Percentiles rank a stretch among this genome's conserved stretches.
Conservation (phyloP, 2,888 invertebrate species). For the Nasonia oneida region DNA sequence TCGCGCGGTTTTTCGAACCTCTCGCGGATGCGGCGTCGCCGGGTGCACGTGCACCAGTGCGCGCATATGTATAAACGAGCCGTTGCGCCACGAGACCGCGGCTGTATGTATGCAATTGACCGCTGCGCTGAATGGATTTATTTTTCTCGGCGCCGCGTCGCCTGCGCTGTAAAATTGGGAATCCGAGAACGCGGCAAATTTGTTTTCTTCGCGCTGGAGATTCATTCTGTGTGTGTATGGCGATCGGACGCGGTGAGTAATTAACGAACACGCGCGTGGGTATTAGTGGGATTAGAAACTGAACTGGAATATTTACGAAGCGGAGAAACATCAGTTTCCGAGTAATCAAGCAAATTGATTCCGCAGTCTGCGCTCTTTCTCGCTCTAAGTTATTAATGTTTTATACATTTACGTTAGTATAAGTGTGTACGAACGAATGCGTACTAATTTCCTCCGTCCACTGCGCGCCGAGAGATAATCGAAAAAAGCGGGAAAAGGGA, state of each 20-base stretch:
- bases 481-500: neutral
- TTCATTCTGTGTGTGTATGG: no score
- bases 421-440: neutral
- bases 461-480: neutral
- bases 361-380: neutral
- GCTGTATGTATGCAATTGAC: constrained; percentile 17
- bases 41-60: neutral
- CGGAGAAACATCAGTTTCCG: neutral
- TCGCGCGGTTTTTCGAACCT: neutral
- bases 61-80: neutral
- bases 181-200: neutral
- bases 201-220: neutral
- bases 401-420: neutral
- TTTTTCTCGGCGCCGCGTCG: constrained; percentile 32
- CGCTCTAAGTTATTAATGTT: neutral
- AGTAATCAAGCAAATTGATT: neutral
- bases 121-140: constrained; percentile 36
- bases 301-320: neutral
- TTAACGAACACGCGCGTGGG: no score
- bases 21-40: neutral
- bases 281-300: no score
- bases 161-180: constrained; percentile 7
- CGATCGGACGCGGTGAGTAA: no score
- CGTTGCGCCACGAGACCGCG: constrained; percentile 29
- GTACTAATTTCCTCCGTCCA: no score